Evolutionary conservation across 2,797 vertebrate genomes (phyloP).

Genomic region (Periophthalmus magnuspinnatus): DNA sequence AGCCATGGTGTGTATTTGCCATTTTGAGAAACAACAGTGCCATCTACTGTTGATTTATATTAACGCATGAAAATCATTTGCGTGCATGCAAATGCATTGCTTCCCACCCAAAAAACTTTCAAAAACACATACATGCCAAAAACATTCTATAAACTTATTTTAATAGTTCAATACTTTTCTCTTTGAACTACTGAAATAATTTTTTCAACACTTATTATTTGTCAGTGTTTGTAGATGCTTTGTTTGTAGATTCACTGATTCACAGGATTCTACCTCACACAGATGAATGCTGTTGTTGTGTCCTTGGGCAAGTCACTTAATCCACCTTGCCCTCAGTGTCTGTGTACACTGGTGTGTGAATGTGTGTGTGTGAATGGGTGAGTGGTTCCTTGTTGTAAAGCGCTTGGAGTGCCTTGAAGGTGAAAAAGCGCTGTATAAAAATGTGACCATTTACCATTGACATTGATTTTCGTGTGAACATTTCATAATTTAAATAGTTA

Average conservation of each 20-base stretch:
- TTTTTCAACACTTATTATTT: not conserved
- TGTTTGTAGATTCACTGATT: no score
- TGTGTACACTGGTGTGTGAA: no score
- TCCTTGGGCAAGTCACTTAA: no score
- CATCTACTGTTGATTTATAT: conserved; percentile 53
- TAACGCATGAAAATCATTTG: conserved; percentile 35
- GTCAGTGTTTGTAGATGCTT: not conserved
- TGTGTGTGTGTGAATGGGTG: no score
- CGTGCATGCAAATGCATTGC: conserved; percentile 30
- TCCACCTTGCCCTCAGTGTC: no score
- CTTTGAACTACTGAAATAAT: not conserved
- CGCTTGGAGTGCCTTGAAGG: no score
- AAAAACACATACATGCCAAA: not conserved
- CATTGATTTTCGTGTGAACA: not conserved
- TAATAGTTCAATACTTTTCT: not conserved
- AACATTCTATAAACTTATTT: not conserved
- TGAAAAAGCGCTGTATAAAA: no score
- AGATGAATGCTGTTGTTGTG: no score
- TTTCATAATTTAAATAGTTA: not conserved
- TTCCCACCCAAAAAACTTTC: not conserved
- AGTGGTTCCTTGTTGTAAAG: no score
- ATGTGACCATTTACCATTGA: no score
- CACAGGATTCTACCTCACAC: no score
- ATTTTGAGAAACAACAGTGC: conserved; percentile 40
- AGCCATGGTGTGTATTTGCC: conserved; percentile 31